Percentiles rank a stretch among this genome's conserved stretches.
phyloP scores from a whole-genome alignment of 2,797 vertebrate genomes.

The Silurus lanzhouensis region DNA sequence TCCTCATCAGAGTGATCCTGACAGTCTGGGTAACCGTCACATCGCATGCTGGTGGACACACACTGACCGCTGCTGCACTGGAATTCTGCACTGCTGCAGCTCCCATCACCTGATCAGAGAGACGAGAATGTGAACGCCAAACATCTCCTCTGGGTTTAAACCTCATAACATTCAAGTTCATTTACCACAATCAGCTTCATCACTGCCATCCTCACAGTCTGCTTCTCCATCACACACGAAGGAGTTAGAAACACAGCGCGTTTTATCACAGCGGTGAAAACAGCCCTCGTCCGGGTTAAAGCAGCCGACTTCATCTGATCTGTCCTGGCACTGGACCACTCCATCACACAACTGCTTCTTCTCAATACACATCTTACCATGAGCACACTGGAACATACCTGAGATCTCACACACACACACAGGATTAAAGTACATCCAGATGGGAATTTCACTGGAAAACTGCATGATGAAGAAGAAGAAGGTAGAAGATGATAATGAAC shows the following conservation, averaged over 20 bases:
- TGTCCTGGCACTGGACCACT: conserved; percentile 80
- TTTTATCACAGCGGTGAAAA: conserved; percentile 75
- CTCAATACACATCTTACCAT: conserved; percentile 73
- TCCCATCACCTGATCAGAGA: conserved; percentile 56
- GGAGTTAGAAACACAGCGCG: conserved; percentile 77
- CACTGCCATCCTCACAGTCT: conserved; percentile 81
- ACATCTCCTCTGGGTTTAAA: not conserved
- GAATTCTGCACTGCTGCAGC: conserved; percentile 75
- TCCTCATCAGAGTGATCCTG: conserved; percentile 85
- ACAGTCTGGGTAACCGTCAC: conserved; percentile 86
- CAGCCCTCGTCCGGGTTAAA: conserved; percentile 71
- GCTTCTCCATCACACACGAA: conserved; percentile 84
- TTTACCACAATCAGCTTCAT: conserved; percentile 83
- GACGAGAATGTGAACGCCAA: not conserved
- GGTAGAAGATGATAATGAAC: too few relatives aligned
- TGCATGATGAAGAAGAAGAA: too few relatives aligned
- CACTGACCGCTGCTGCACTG: conserved; percentile 83
- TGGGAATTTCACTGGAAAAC: too few relatives aligned
- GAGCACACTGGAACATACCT: conserved; percentile 84
- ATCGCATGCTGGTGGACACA: conserved; percentile 74
- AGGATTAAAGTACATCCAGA: not conserved
- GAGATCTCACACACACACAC: conserved; percentile 55
- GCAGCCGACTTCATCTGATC: conserved; percentile 83
- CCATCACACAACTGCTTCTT: conserved; percentile 80
- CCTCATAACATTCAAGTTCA: rapidly evolving